Base-by-base conservation (phyloP, 2,888 invertebrate genomes). In the Napeogenes sylphis region DNA sequence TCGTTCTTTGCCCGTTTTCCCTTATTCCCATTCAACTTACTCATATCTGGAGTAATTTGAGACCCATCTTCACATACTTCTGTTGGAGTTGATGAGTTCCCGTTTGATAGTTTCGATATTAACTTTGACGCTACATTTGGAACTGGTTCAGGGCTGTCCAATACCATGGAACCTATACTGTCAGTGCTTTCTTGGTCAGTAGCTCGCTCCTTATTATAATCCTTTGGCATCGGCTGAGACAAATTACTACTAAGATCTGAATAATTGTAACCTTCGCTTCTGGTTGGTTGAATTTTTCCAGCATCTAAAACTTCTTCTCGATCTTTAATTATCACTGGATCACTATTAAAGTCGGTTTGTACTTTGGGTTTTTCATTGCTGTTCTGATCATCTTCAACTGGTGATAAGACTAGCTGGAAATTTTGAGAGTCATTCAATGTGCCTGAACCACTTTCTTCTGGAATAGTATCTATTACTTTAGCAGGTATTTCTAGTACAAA, bases 181-280 rank as follows among this genome's bases (percentile, higher is more conserved):
- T 89, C 90, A 3, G 90, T 90, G 64, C 86, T 88, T 47, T 87
- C 90, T 67, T 84, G 89, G 59, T 90, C 90, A 2, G 87, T 87
- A 0, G 82, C 77, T 68, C 85, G 87, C 2, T 77, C 82, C 63
- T 79, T 73, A 55, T 72, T 72, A 46, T 70, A 76, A n/a, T 83
- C 79, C 68, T 78, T 82, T 4, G 73, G 67, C 59, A 72, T 68
- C 0, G 76, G 70, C 67, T 85, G 83, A 0, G 84, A 82, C 14
- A 79, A 72, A 64, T 75, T 78, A 46, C 73, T 72, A 59, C 70
- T 81, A 55, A 79, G 78, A 62, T 87, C 85, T 0, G 86, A 82
- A 61, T 78, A 82, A 55, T 73, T 75, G 55, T 77, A 83, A 0
- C 82, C 86, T 73, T 87, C 88, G 58, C 84, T 89, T 71, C 76